Conservation (phyloP, 1,140 invertebrate genomes). For the Drosophila pallidifrons region DNA sequence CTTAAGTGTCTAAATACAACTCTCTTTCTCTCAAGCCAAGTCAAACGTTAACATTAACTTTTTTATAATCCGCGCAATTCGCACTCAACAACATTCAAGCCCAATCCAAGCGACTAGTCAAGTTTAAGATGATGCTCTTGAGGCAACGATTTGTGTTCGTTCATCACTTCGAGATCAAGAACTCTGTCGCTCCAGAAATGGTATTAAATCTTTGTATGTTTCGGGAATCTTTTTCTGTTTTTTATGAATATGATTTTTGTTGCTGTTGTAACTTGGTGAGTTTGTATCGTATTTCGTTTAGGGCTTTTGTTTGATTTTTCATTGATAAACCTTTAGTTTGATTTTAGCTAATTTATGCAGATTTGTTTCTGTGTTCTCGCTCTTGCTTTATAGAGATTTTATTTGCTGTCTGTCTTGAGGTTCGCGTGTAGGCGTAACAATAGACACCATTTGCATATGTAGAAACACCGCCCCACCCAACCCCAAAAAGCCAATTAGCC, state of each 20-base stretch:
- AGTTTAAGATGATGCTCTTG: conserved; percentile 29
- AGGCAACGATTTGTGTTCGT: conserved; percentile 2
- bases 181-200: not conserved
- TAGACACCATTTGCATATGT: conserved; percentile 72
- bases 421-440: conserved; percentile 74
- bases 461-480: conserved; percentile 27
- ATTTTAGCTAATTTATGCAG: conserved; percentile 39
- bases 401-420: conserved; percentile 21
- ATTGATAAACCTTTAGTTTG: conserved; percentile 50
- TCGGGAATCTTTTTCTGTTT: conserved; percentile 16
- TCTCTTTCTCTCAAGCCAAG: conserved; percentile 16
- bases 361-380: conserved; percentile 23
- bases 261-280: conserved; percentile 21
- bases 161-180: not conserved
- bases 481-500: conserved; percentile 70
- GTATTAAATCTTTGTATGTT: not conserved
- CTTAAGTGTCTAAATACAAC: conserved; percentile 31
- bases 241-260: conserved; percentile 22
- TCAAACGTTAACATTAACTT: conserved; percentile 16
- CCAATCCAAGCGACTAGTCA: conserved; percentile 16
- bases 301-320: conserved; percentile 19
- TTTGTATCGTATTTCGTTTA: conserved; percentile 44
- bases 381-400: conserved; percentile 7
- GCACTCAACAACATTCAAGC: not conserved
- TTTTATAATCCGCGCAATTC: conserved; percentile 2